Base-by-base conservation (phyloP, 2,797 vertebrate genomes). In the Sebastes jordani region DNA sequence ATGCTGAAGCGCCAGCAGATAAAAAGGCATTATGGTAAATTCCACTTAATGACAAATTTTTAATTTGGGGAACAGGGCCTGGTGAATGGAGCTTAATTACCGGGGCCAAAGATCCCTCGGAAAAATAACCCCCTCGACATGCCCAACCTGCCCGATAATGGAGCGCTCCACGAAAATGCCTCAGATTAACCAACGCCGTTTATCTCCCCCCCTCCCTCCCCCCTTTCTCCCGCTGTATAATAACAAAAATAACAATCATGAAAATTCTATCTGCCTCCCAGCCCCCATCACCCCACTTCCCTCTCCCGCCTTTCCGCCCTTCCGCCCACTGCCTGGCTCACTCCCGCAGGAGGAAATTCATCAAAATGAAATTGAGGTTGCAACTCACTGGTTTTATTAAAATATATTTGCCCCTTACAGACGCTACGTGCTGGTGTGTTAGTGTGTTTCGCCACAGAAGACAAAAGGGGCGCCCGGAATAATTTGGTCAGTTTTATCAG, bases 11-110 rank as follows among this genome's bases (percentile, higher is more conserved):
- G 97, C 97, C 97, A 95, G 96, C 97, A 99, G 98, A 99, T 99
- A 99, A 99, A 99, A 99, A 97, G 96, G 97, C 97, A 99, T 98
- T 98, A 98, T 98, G 97, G 96, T 98, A 98, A 98, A 98, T 98
- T 99, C 97, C 96, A 98, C 98, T 99, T 98, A 98, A 99, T 98
- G 97, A 98, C 97, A 98, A 96, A 97, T 98, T 98, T 99, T 98
- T 99, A 98, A 98, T 99, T 99, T 98, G 96, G 96, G 95, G 95
- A 98, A 97, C 98, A 98, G 96, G 95, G 97, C 96, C 96, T 94
- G 94, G 71, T 97, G 97, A 98, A 97, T 97, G 91, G 92, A 94
- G 92, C 92, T 94, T 94, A 94, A 95, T 95, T 94, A 95, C 93
- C 81, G 76, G 85, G 94, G 90, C 92, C 92, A 93, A 93, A 94